Evolutionary conservation across 2,797 vertebrate genomes (phyloP), one percentile per base, ranked within the genome.

Genomic region (Pelochelys cantorii): DNA sequence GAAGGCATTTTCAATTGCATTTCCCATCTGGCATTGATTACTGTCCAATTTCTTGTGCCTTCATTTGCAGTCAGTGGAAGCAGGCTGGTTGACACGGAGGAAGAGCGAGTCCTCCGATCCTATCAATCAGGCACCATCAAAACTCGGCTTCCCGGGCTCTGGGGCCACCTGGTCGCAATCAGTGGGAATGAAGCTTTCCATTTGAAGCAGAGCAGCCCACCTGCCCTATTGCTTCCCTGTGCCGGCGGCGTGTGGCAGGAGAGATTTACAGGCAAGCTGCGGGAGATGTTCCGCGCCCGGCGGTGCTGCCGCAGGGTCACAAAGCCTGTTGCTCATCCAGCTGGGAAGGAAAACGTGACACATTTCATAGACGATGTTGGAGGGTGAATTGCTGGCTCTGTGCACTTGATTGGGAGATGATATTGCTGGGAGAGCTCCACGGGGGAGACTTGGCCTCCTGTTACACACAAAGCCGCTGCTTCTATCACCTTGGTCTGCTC

Each of bases 21-120:
- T 87, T 91, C 56, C 93, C 88, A 42, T 68, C 87, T 82, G 85
- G 53, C 88, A 79, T 34, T 5, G 8, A 89, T 84, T 37, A 2
- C 91, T 48, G 54, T 6, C 84, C 59, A 2, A 31, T 8, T 83
- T 22, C 84, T 22, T 0, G n/a, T 48, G 4, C 93, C 91, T n/a
- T 88, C 93, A 80, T 93, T 80, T 91, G 93, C 92, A 97, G 94
- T 84, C 96, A 84, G 88, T 79, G 25, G 83, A 53, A 42, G 59
- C 1, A 0, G 65, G 25, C 14, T 84, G 4, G 3, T 22, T 86
- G 91, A 95, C 90, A 81, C 2, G 31, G 89, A 80, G 88, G 54
- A 68, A 79, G 78, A 87, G 22, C 0, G 0, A 13, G 79, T 42
- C 68, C 92, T 88, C 84, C 2, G 60, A 85, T 82, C 3, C 60